A percentile compares a stretch with the other conserved stretches of the same genome.
phyloP scores from a whole-genome alignment of 2,888 invertebrate species.

The Epinotia demarniana region DNA sequence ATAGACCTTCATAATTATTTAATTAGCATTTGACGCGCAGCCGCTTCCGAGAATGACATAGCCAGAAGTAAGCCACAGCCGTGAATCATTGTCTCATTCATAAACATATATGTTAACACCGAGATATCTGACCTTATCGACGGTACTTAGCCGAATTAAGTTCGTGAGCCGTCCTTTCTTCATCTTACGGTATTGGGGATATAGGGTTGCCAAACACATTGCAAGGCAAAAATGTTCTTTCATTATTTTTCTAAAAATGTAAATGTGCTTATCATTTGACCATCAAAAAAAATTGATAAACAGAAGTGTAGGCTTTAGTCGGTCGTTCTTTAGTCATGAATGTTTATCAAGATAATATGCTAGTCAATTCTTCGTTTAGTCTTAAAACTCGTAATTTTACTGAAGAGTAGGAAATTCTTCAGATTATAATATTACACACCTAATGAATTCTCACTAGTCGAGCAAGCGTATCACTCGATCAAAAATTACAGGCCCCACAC shows the following conservation, averaged over 20 bases:
- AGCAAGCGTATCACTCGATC: no score
- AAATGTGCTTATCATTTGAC: no score
- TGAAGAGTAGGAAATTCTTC: no score
- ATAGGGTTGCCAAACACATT: constrained; percentile 55
- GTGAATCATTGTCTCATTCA: constrained; percentile 54
- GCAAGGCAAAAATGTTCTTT: constrained; percentile 14
- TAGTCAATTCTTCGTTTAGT: no score
- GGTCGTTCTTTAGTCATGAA: no score
- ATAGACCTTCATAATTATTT: not conserved
- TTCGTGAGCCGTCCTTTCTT: constrained; percentile 61
- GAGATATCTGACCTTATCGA: constrained; percentile 62
- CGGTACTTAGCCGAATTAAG: constrained; percentile 68
- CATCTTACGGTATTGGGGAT: constrained; percentile 58
- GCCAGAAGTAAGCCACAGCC: constrained; percentile 32
- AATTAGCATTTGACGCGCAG: not conserved
- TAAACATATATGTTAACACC: constrained; percentile 63
- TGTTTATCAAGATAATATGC: no score
- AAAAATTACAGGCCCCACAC: no score
- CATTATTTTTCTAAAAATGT: not conserved
- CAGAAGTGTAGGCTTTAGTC: no score
- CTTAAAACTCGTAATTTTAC: no score
- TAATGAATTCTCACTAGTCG: no score
- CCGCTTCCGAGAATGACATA: not conserved
- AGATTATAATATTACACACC: no score
- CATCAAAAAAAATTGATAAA: no score